Percentiles rank a stretch among this genome's conserved stretches.
Conservation (phyloP, 2,113 vertebrate species). For the Carollia perspicillata region DNA sequence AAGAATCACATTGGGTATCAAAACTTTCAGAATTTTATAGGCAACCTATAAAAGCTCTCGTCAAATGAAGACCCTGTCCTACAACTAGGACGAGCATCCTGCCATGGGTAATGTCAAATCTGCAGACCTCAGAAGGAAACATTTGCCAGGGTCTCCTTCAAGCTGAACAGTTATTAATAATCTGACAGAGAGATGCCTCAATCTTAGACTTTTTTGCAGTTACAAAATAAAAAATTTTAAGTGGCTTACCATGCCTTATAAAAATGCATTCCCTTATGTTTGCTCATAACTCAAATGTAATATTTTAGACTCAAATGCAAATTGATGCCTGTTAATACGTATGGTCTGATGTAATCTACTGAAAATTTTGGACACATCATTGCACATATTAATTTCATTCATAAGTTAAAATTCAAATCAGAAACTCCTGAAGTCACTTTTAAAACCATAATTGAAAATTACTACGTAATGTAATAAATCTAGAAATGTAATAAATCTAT, state of each 20-base stretch:
- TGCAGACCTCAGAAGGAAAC: background rate
- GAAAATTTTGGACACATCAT: background rate
- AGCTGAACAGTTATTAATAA: background rate
- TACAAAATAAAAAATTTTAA: background rate
- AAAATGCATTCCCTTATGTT: background rate
- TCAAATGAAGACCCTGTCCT: background rate
- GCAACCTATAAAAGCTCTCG: background rate
- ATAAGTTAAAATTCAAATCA: conserved; percentile 13
- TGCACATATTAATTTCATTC: conserved; percentile 16
- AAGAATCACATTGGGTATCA: background rate
- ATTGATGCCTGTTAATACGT: background rate
- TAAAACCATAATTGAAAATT: conserved; percentile 9
- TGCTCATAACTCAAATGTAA: background rate
- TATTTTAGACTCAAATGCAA: background rate
- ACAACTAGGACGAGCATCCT: background rate
- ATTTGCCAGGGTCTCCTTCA: background rate
- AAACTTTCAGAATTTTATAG: background rate
- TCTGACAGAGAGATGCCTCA: background rate
- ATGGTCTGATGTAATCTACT: background rate
- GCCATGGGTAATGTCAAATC: background rate
- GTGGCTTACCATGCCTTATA: background rate
- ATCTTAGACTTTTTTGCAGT: background rate
- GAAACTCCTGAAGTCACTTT: background rate
- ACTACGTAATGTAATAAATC: background rate
- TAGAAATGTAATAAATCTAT: background rate